Evolutionary conservation across 2,797 vertebrate species (phyloP), one percentile per base, ranked within the genome.

Genomic region (Arremon aurantiirostris): DNA sequence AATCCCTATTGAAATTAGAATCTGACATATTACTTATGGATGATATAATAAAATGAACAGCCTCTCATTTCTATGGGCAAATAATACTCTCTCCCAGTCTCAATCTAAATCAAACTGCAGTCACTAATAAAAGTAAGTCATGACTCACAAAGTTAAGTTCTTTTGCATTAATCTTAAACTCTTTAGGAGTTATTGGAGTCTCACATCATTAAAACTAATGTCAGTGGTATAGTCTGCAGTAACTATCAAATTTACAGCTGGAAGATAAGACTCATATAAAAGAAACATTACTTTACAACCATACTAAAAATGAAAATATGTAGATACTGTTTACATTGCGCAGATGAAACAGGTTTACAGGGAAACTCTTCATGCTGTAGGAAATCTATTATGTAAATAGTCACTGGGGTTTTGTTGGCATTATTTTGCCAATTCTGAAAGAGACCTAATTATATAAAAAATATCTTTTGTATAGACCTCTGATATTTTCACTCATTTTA

Each of bases 91-190:
- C 26, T 90, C 57, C 39, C 27, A 16, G 72, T 66, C 86, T 82
- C 42, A 78, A 34, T 49, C 79, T 91, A 93, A 96, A 95, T 92
- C 79, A 89, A 88, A 69, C 75, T 78, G 26, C 65, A 68, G 69
- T 53, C 91, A 64, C 90, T 86, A 86, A 90, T 94, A 96, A 95
- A 95, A 96, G 61, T 89, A 93, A 82, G 92, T 91, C 86, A 93
- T 91, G 94, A 96, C 86, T 96, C 93, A 92, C 86, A 92, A 95
- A 95, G 76, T 91, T 89, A 93, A 93, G 84, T 92, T 94, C 52
- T 93, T 92, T 95, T 82, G 86, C 86, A 93, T 96, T 92, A 95
- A 95, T 95, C 86, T 96, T 93, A 92, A 94, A 92, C 83, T 87
- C 86, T 85, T 92, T 65, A 95, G 44, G 84, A 95, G 37, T 89